Percentiles rank a stretch among this genome's conserved stretches.
phyloP scores from a whole-genome alignment of 2,797 vertebrate species.

The Streptopelia turtur region DNA sequence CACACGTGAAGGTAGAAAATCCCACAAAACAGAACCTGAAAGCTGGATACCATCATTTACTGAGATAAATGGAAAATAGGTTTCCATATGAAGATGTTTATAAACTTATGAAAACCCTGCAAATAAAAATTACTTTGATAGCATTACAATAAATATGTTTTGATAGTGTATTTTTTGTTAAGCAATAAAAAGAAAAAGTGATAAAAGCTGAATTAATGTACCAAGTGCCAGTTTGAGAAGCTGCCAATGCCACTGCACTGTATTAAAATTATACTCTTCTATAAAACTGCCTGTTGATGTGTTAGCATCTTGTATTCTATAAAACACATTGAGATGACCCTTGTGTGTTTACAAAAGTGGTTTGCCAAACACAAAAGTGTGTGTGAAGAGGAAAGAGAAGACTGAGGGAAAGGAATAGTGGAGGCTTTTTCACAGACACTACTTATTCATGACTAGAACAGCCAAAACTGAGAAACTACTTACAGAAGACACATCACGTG shows the following conservation, averaged over 20 bases:
- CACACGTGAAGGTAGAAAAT: not conserved
- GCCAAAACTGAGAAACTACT: not conserved
- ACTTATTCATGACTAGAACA: not conserved
- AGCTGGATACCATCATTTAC: not conserved
- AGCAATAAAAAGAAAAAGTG: not conserved
- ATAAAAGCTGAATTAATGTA: not conserved
- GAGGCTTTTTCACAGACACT: not conserved
- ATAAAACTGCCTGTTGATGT: not conserved
- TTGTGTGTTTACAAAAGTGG: not conserved
- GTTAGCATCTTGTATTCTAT: not conserved
- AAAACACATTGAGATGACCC: not conserved
- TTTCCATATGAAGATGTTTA: not conserved
- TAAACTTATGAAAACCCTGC: not conserved
- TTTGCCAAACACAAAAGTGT: not conserved
- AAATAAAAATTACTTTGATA: not conserved
- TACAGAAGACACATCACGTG: not conserved
- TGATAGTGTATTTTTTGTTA: not conserved
- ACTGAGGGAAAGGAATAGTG: not conserved
- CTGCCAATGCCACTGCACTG: not conserved
- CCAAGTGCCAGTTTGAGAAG: not conserved
- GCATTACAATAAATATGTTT: not conserved
- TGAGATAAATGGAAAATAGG: not conserved
- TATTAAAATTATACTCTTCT: not conserved
- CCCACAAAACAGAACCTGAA: not conserved
- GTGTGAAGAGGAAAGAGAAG: not conserved